Conservation (phyloP, 2,888 invertebrate genomes). For the Achlya flavicornis region DNA sequence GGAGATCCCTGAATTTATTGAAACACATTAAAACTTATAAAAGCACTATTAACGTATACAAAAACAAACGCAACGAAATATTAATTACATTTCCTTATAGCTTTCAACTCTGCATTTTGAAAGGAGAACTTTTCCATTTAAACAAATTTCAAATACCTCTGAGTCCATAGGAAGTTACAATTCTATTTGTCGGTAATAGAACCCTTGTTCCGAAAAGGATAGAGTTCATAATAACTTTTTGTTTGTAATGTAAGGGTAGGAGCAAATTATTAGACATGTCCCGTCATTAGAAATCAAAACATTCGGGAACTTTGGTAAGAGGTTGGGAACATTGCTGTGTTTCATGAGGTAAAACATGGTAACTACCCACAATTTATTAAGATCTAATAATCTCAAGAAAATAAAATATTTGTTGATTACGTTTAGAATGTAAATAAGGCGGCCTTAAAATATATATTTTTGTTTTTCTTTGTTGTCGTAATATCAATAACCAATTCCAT, state of each 20-base stretch:
- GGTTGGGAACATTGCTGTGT: background rate
- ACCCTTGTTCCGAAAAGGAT: slow-evolving; percentile 25
- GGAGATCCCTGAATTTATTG: background rate
- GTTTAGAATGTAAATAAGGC: background rate
- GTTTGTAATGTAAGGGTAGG: slow-evolving; percentile 45
- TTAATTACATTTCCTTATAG: slow-evolving; percentile 57
- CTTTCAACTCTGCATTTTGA: slow-evolving; percentile 36
- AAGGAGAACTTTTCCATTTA: slow-evolving; percentile 57
- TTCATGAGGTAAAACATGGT: background rate
- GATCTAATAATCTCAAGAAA: too few relatives aligned
- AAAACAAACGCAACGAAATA: slow-evolving; percentile 36
- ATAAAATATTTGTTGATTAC: too few relatives aligned
- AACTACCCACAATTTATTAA: background rate
- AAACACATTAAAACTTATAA: slow-evolving; percentile 4
- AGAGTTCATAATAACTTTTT: slow-evolving; percentile 17
- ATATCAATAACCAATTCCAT: too few relatives aligned
- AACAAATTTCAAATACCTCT: slow-evolving; percentile 58
- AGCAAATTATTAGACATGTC: slow-evolving; percentile 71
- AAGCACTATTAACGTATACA: slow-evolving; percentile 8
- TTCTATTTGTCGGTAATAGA: slow-evolving; percentile 12
- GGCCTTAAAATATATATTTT: slow-evolving; percentile 35
- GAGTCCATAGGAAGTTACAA: slow-evolving; percentile 26
- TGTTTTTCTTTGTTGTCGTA: too few relatives aligned
- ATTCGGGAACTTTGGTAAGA: slow-evolving; percentile 47
- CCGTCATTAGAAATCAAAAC: slow-evolving; percentile 79